These are phyloP conservation scores for Eunapius fragilis DNA, from an alignment of 37 sponge, comb jelly and placozoan genomes.

Conservation along the genomic window DNA sequence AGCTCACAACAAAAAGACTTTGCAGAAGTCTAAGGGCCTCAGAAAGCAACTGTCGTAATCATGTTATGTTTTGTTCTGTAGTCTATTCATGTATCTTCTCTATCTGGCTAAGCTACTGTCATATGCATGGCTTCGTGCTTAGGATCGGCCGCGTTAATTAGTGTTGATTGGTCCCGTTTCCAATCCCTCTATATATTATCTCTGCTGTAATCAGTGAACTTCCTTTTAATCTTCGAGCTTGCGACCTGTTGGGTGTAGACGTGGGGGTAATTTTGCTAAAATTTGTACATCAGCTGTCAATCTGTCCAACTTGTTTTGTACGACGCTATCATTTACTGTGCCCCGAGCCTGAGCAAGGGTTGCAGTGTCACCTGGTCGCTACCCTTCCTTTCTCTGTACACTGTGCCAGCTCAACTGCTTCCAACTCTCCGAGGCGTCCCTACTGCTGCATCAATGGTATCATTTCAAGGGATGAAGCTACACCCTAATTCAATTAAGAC, in stretches of 20 bases:
- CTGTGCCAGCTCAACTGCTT: slow-evolving; percentile 14
- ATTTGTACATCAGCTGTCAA: neutral
- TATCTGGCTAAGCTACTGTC: too few relatives aligned
- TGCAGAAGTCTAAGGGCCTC: too few relatives aligned
- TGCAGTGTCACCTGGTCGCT: neutral
- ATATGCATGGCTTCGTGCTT: too few relatives aligned
- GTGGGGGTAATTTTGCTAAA: neutral
- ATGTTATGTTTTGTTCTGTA: too few relatives aligned
- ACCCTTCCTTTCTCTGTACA: neutral
- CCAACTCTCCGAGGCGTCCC: neutral
- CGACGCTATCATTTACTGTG: neutral
- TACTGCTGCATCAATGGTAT: neutral
- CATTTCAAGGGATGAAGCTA: too few relatives aligned
- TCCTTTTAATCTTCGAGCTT: neutral
- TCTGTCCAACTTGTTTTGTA: neutral
- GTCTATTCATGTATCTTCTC: too few relatives aligned
- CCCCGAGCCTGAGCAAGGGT: neutral
- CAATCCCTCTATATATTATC: too few relatives aligned
- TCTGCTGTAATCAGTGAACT: neutral
- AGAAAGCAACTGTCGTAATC: too few relatives aligned
- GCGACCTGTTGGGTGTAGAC: neutral
- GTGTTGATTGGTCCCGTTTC: too few relatives aligned
- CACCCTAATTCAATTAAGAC: too few relatives aligned
- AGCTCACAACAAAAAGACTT: too few relatives aligned
- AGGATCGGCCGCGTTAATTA: too few relatives aligned